These are phyloP conservation scores for Pollimyrus isidori DNA, from an alignment of 2,113 vertebrate species.

Conservation along the genomic window DNA sequence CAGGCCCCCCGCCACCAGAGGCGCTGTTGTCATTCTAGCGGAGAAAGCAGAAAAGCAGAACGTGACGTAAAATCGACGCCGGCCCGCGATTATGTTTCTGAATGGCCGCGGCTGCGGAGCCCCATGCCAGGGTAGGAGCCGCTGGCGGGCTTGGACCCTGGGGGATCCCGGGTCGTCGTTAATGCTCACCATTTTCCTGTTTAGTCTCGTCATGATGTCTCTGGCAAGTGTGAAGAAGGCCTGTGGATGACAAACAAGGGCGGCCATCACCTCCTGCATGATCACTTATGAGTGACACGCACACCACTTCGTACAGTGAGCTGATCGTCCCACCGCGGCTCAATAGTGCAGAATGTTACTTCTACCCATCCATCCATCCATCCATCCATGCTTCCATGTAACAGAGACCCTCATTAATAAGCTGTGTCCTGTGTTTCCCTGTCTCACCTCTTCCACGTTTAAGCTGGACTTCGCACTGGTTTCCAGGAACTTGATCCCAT, in stretches of 20 bases:
- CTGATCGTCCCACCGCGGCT: not conserved
- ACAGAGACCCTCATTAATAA: not conserved
- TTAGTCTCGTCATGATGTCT: constrained; percentile 95
- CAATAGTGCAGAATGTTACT: not conserved
- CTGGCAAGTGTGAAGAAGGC: constrained; percentile 91
- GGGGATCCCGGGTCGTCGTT: not conserved
- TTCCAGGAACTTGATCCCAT: constrained; percentile 96
- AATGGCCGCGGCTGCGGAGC: not conserved
- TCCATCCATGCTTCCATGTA: not conserved
- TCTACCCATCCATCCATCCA: not conserved
- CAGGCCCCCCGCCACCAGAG: constrained; percentile 70
- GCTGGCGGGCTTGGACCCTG: not conserved
- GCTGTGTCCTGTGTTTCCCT: not conserved
- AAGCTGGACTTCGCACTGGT: constrained; percentile 94
- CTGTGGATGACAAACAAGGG: constrained; percentile 48
- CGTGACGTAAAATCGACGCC: not conserved
- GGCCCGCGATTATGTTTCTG: not conserved
- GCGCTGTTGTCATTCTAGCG: constrained; percentile 78
- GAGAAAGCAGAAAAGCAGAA: constrained; percentile 23
- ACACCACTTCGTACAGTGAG: not conserved
- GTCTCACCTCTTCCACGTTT: constrained; percentile 91
- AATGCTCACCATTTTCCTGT: constrained; percentile 91
- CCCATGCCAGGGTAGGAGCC: not conserved
- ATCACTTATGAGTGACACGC: not conserved
- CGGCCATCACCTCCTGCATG: not conserved